Evolutionary conservation across 2,113 vertebrate species (phyloP).

Genomic region (Petroica traversi): DNA sequence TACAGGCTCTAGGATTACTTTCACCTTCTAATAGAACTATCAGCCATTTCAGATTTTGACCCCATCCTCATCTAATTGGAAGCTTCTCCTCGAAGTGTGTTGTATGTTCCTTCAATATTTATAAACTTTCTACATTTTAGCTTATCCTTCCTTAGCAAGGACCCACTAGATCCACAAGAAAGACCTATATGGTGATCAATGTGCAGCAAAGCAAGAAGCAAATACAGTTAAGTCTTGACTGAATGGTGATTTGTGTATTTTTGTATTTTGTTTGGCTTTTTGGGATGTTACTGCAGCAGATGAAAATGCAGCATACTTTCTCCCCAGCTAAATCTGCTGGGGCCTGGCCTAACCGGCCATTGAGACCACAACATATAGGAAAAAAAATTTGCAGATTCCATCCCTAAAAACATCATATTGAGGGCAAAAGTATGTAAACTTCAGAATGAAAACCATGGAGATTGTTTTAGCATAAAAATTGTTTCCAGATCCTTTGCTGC

Average conservation of each 20-base stretch:
- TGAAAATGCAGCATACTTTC: background rate
- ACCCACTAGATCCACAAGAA: background rate
- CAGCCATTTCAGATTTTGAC: background rate
- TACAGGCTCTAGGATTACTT: background rate
- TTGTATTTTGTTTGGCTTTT: background rate
- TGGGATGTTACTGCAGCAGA: background rate
- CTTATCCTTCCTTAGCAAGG: background rate
- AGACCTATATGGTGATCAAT: background rate
- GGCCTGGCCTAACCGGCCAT: background rate
- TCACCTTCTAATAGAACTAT: background rate
- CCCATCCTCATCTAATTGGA: background rate
- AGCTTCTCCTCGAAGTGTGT: background rate
- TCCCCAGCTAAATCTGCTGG: background rate
- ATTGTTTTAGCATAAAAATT: background rate
- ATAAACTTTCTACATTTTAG: background rate
- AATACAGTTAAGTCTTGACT: background rate
- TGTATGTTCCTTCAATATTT: fast-evolving
- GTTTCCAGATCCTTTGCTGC: background rate
- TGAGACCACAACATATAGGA: background rate
- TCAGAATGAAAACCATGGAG: background rate
- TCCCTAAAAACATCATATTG: background rate
- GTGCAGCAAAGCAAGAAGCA: background rate
- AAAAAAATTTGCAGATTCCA: background rate
- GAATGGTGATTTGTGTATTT: background rate
- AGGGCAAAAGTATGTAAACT: background rate